A percentile compares a stretch with the other conserved stretches of the same genome.
phyloP scores from a whole-genome alignment of 30 jellyfish, hydroid and myxozoan species.

The Nemopilema nomurai region DNA sequence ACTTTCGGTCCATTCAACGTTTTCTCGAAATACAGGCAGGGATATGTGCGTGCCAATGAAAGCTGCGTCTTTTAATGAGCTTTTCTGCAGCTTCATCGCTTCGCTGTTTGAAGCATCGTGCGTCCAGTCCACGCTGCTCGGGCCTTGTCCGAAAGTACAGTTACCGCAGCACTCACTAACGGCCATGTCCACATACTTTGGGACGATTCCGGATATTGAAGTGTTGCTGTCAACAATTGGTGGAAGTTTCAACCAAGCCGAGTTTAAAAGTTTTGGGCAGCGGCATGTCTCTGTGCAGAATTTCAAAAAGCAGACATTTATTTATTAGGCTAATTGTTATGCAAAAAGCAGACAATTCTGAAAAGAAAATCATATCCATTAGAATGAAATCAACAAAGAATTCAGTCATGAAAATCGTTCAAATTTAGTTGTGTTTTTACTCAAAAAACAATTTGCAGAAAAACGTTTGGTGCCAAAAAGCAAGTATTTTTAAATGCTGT shows the following conservation, averaged over 20 bases:
- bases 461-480: too few relatives aligned
- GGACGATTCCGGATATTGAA: conserved; percentile 28
- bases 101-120: conserved; percentile 25
- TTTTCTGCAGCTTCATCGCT: conserved; percentile 27
- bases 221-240: conserved; percentile 22
- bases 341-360: too few relatives aligned
- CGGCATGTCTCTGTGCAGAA: conserved; percentile 36
- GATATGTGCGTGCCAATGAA: conserved; percentile 56
- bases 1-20: conserved; percentile 13
- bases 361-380: too few relatives aligned
- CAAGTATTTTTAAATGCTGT: too few relatives aligned
- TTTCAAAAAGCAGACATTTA: not conserved
- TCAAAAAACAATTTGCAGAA: too few relatives aligned
- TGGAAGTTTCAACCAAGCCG: conserved; percentile 12
- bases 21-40: conserved; percentile 35
- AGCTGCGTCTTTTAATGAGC: conserved; percentile 4
- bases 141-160: conserved; percentile 64
- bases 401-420: too few relatives aligned
- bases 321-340: too few relatives aligned
- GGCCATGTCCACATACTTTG: conserved; percentile 25
- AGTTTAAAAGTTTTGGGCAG: conserved; percentile 32
- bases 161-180: conserved; percentile 40
- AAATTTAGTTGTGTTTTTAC: too few relatives aligned
- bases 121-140: conserved; percentile 45
- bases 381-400: too few relatives aligned